These are phyloP conservation scores for Drosophila quadrilineata DNA, from an alignment of 1,140 invertebrate genomes.

Conservation along the genomic window DNA sequence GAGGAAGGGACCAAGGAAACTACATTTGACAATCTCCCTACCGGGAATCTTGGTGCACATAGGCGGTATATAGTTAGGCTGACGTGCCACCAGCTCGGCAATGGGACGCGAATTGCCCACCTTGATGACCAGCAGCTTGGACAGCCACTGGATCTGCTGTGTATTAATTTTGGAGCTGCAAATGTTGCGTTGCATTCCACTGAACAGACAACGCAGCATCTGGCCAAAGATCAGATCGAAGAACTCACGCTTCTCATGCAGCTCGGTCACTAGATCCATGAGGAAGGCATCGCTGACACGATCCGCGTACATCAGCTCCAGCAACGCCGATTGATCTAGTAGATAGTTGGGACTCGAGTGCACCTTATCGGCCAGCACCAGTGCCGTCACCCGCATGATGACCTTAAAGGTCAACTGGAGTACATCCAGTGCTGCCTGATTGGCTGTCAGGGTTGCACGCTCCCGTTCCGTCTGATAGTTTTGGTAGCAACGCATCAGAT, in stretches of 20 bases:
- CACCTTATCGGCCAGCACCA: conserved; percentile 71
- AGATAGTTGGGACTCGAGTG: conserved; percentile 53
- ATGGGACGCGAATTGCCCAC: conserved; percentile 86
- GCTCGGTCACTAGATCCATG: conserved; percentile 83
- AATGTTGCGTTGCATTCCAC: conserved; percentile 86
- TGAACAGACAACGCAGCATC: conserved; percentile 86
- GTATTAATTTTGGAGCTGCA: conserved; percentile 88
- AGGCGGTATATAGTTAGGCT: conserved; percentile 90
- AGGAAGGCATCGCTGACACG: conserved; percentile 84
- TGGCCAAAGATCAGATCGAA: conserved; percentile 88
- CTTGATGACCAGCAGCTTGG: conserved; percentile 88
- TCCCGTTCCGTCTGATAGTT: conserved; percentile 65
- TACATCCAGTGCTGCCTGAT: conserved; percentile 10
- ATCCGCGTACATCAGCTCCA: conserved; percentile 81
- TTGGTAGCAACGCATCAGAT: conserved; percentile 65
- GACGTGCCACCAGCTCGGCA: conserved; percentile 88
- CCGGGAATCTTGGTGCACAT: conserved; percentile 87
- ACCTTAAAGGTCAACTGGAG: conserved; percentile 34
- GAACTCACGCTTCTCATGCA: conserved; percentile 85
- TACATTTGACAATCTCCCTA: conserved; percentile 90
- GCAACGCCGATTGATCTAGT: conserved; percentile 59
- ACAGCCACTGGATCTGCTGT: conserved; percentile 85
- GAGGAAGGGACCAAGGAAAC: conserved; percentile 94
- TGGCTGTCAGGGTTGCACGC: background rate
- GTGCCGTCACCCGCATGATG: conserved; percentile 55